A percentile compares a stretch with the other conserved stretches of the same genome.
Conservation (phyloP, 2,113 vertebrate genomes). For the Speoplatyrhinus poulsoni region DNA sequence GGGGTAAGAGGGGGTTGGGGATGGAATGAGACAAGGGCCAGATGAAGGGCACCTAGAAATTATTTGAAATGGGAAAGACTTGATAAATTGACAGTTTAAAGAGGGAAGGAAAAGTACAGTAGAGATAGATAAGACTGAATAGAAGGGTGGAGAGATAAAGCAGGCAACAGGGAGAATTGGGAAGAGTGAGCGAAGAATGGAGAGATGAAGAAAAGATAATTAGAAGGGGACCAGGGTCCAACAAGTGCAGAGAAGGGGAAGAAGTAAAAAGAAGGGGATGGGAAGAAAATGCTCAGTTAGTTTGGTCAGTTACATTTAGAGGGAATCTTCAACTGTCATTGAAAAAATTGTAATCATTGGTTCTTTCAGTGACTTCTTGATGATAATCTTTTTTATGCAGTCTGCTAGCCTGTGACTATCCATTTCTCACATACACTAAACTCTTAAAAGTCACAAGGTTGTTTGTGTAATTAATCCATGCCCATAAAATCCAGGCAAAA, state of each 20-base stretch:
- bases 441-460: background rate
- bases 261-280: background rate
- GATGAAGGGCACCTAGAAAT: background rate
- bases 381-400: background rate
- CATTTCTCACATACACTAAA: background rate
- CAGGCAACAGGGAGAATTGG: background rate
- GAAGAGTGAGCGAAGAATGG: background rate
- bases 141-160: background rate
- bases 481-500: slow-evolving; percentile 20
- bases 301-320: background rate
- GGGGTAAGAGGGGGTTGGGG: background rate
- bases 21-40: background rate
- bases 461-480: slow-evolving; percentile 32
- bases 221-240: no score
- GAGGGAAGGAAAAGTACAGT: no score
- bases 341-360: no score
- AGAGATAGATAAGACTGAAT: no score
- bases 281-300: background rate
- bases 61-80: background rate
- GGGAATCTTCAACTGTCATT: background rate
- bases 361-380: no score
- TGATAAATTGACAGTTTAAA: background rate
- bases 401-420: no score
- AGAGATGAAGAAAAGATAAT: background rate
- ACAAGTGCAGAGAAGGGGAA: background rate